A percentile compares a stretch with the other conserved stretches of the same genome.
These are phyloP conservation scores for Trachythela sp. DNA, from an alignment of 64 coral and sea anemone species.

Conservation along the genomic window DNA sequence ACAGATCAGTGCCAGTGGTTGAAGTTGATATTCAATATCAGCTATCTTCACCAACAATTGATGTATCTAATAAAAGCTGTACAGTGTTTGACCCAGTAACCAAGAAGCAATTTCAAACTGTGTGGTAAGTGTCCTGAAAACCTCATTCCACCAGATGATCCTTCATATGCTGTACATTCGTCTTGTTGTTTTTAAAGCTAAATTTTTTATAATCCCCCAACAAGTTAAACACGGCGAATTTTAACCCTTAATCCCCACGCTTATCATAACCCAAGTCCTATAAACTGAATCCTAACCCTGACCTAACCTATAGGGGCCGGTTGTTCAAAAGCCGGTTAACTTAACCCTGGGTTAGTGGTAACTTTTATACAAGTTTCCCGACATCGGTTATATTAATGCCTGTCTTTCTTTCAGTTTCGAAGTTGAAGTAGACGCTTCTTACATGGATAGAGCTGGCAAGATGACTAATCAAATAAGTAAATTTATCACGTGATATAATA, in stretches of 20 bases:
- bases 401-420: slow-evolving; percentile 1
- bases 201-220: not conserved
- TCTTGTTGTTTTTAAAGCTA: too few species aligned
- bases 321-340: too few species aligned
- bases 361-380: too few species aligned
- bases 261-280: too few species aligned
- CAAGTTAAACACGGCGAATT: too few species aligned
- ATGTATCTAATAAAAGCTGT: not conserved
- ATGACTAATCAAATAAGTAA: slow-evolving; percentile 27
- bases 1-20: not conserved
- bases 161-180: too few species aligned
- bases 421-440: slow-evolving; percentile 20
- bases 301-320: too few species aligned
- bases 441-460: slow-evolving; percentile 34
- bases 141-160: not conserved
- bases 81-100: not conserved
- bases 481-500: not conserved
- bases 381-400: too few species aligned
- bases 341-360: too few species aligned
- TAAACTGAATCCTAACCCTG: too few species aligned
- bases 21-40: not conserved
- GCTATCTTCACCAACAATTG: not conserved
- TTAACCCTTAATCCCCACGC: too few species aligned
- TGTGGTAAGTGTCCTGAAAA: not conserved
- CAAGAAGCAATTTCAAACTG: not conserved